These are phyloP conservation scores for Buceros bicornis DNA, from an alignment of 2,797 vertebrate genomes.

Conservation along the genomic window DNA sequence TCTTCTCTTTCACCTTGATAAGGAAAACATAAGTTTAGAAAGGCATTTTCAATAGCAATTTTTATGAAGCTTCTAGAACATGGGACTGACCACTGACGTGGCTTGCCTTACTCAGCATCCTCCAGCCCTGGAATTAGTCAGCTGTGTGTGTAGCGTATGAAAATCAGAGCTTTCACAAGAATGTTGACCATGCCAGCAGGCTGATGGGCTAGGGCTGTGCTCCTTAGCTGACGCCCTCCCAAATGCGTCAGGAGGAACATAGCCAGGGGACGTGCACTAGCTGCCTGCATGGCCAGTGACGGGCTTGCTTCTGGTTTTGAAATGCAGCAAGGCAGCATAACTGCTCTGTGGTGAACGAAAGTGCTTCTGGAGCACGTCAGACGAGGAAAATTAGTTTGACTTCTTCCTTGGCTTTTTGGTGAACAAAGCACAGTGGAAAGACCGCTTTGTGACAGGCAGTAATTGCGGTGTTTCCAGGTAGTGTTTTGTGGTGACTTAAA, in stretches of 20 bases:
- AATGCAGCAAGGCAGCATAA: neutral
- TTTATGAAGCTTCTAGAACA: neutral
- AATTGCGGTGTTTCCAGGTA: neutral
- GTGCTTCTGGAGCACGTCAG: neutral
- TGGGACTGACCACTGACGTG: neutral
- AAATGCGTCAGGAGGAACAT: neutral
- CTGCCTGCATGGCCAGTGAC: neutral
- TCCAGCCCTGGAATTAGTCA: neutral
- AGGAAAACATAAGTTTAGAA: neutral
- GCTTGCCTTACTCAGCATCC: neutral
- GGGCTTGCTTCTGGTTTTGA: accelerated
- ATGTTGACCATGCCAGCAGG: neutral
- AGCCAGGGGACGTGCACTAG: neutral
- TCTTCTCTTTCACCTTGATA: neutral
- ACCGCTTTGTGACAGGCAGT: neutral
- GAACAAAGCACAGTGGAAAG: neutral
- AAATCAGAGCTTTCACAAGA: neutral
- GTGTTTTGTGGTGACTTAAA: neutral
- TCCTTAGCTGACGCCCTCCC: neutral
- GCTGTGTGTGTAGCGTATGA: neutral
- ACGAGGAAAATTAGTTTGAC: neutral
- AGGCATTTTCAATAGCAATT: neutral
- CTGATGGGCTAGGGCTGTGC: neutral
- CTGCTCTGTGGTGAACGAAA: neutral
- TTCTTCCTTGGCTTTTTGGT: neutral